phyloP scores from a whole-genome alignment of 2,888 invertebrate species.

The Lydus trimaculatus region DNA sequence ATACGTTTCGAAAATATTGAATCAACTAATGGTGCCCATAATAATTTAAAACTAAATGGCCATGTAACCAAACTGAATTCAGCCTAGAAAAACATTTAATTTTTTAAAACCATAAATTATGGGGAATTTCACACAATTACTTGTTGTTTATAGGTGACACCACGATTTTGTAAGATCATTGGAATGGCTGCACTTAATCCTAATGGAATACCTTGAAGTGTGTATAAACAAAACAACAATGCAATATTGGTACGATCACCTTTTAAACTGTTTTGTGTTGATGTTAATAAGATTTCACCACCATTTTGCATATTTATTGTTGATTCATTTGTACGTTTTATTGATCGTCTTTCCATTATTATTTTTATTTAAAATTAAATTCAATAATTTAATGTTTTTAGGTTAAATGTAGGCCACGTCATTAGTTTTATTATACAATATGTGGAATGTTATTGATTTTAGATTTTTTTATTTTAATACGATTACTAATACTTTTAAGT shows the following conservation, averaged over 20 bases:
- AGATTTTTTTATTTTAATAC: neutral
- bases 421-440: constrained; percentile 18
- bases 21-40: constrained; percentile 99
- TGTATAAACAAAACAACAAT: constrained; percentile 89
- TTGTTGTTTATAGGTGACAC: constrained; percentile 94
- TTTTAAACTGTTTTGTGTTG: constrained; percentile 57
- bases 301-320: constrained; percentile 50
- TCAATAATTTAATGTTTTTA: constrained; percentile 10
- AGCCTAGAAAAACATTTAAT: constrained; percentile 63
- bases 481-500: neutral
- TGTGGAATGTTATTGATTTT: neutral
- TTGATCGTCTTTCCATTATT: constrained; percentile 37
- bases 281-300: constrained; percentile 32
- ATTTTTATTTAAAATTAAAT: constrained; percentile 21
- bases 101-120: too few species aligned
- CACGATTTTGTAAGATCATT: constrained; percentile 91
- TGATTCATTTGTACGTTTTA: constrained; percentile 23
- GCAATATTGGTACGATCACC: constrained; percentile 85
- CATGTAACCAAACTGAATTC: constrained; percentile 94
- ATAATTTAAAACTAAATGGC: constrained; percentile 90
- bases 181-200: constrained; percentile 95
- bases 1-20: constrained; percentile 83
- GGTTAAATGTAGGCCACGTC: constrained; percentile 35
- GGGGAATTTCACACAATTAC: constrained; percentile 54
- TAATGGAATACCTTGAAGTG: constrained; percentile 94